A percentile compares a stretch with the other conserved stretches of the same genome.
Conservation (phyloP, 1,140 invertebrate species). For the Drosophila nigrodunni region DNA sequence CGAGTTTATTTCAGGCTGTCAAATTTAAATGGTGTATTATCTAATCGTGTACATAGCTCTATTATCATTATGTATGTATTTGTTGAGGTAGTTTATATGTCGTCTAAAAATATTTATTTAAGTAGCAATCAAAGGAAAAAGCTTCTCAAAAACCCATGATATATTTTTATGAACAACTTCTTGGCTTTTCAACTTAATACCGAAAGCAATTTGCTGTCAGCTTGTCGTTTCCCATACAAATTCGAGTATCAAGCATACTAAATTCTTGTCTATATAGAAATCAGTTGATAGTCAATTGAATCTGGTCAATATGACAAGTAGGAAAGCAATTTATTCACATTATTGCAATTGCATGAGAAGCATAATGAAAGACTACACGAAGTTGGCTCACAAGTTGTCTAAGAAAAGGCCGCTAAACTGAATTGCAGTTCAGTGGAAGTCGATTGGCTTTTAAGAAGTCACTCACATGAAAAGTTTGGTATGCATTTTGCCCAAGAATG, state of each 20-base stretch:
- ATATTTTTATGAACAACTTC: neutral
- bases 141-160: too few species aligned
- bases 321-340: constrained; percentile 71
- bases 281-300: constrained; percentile 16
- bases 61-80: constrained; percentile 1
- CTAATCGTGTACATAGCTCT: constrained; percentile 14
- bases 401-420: constrained; percentile 38
- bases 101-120: neutral
- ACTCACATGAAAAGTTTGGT: constrained; percentile 69
- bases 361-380: constrained; percentile 3
- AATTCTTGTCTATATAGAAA: constrained; percentile 17
- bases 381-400: constrained; percentile 30
- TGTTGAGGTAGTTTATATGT: neutral
- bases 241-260: constrained; percentile 26
- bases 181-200: neutral
- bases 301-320: constrained; percentile 49
- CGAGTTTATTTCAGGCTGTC: constrained; percentile 27
- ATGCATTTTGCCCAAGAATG: constrained; percentile 62
- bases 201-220: constrained; percentile 30
- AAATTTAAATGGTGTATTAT: constrained; percentile 3
- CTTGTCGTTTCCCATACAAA: constrained; percentile 19
- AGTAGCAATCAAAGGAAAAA: neutral
- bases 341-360: constrained; percentile 69
- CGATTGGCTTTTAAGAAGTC: constrained; percentile 80
- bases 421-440: constrained; percentile 53